Base-by-base conservation (phyloP, 2,113 vertebrate genomes). In the Lathamus discolor region DNA sequence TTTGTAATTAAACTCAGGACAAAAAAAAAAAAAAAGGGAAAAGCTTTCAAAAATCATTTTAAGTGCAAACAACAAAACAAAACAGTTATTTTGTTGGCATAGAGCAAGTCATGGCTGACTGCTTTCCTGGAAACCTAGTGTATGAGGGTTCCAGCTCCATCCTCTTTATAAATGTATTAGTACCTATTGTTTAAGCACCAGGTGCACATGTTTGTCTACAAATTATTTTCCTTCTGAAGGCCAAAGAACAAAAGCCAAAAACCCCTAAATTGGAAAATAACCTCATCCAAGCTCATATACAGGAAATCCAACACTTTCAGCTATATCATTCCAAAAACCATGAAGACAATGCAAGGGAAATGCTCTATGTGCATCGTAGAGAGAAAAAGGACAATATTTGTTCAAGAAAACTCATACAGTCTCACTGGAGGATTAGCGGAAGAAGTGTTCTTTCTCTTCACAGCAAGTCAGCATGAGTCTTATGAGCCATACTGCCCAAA, bases 101-200 rank as follows among this genome's bases (percentile, higher is more conserved):
- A 79, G 68, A 92, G 67, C 76, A 41, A 81, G 74, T 43, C 63
- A 91, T 22, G 75, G 84, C 78, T 83, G 82, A 96, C 31, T 61
- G 81, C 94, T 95, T 97, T 96, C 88, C 96, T 96, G 97, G 93
- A 97, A 97, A 62, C 95, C 54, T 61, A 52, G 37, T 46, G 51
- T 20, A 78, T 19, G 72, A 94, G n/a, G 52, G 72, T 74, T 96
- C 92, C 95, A 93, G 81, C 29, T 88, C 90, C 88, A 93, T 68
- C 88, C 81, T 61, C 85, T 85, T 93, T 74, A 64, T 41, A 88
- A 89, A 91, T 81, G 87, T 49, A 75, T 83, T 57, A 86, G 77
- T 43, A 92, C 86, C 95, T 92, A 97, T 97, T 97, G 97, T 97
- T 97, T 91, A 8, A 95, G 93, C 81, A 93, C 97, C 96, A 97